phyloP scores from a whole-genome alignment of 2,888 invertebrate species.

The Theodoxus fluviatilis region DNA sequence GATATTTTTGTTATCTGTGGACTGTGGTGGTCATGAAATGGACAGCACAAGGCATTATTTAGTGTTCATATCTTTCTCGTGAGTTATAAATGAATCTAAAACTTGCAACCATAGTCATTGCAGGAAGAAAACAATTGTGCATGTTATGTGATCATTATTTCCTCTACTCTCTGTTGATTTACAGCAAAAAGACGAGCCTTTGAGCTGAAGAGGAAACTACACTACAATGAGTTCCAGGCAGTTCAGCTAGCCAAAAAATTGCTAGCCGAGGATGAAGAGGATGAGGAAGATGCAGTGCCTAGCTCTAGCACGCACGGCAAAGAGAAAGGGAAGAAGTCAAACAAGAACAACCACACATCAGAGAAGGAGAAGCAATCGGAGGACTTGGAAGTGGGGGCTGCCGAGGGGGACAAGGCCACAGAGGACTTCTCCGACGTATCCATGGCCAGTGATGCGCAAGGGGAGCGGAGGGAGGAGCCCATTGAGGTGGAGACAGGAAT shows the following conservation, averaged over 20 bases:
- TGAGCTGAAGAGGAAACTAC: slow-evolving; percentile 91
- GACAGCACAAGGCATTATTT: not conserved
- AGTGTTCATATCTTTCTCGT: not conserved
- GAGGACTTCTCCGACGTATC: too few relatives aligned
- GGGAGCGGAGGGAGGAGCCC: too few relatives aligned
- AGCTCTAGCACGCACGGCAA: too few relatives aligned
- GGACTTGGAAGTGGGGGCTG: too few relatives aligned
- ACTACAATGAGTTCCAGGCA: slow-evolving; percentile 97
- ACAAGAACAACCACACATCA: too few relatives aligned
- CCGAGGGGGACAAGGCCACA: too few relatives aligned
- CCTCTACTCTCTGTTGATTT: slow-evolving; percentile 42
- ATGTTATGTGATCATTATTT: not conserved
- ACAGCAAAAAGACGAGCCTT: slow-evolving; percentile 79
- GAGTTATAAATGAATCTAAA: not conserved
- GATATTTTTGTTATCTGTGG: not conserved
- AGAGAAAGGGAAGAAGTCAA: too few relatives aligned
- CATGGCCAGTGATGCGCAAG: too few relatives aligned
- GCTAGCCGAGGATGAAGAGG: slow-evolving; percentile 88
- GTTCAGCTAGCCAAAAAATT: slow-evolving; percentile 89
- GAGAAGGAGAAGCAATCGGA: too few relatives aligned
- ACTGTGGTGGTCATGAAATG: not conserved
- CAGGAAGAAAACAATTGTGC: too few relatives aligned
- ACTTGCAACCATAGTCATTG: too few relatives aligned
- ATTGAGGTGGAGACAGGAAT: too few relatives aligned
- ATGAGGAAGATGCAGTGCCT: slow-evolving; percentile 79